Conservation (phyloP, 2,113 vertebrate genomes). For the Nestor notabilis region DNA sequence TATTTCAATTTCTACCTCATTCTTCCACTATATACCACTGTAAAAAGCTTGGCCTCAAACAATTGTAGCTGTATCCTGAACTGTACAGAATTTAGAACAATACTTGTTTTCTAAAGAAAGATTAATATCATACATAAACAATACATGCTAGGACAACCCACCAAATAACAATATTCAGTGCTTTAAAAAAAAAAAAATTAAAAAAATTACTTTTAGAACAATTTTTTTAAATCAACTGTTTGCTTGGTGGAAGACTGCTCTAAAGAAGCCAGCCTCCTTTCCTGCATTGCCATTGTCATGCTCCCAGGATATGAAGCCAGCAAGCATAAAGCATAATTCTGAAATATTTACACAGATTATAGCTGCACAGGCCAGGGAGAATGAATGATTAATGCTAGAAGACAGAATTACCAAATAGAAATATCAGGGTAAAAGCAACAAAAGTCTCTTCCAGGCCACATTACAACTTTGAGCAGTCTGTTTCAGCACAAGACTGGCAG, state of each 20-base stretch:
- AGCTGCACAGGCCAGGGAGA: neutral
- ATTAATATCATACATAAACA: neutral
- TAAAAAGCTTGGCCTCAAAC: neutral
- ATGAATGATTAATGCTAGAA: neutral
- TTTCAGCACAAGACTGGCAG: neutral
- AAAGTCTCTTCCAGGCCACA: neutral
- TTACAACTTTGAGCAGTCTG: neutral
- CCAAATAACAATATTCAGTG: neutral
- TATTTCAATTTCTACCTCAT: neutral
- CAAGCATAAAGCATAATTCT: neutral
- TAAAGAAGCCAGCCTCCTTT: neutral
- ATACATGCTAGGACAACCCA: neutral
- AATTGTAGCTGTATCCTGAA: neutral
- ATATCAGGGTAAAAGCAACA: neutral
- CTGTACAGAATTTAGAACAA: neutral
- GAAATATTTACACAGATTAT: neutral
- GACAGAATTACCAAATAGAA: neutral
- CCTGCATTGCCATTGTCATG: neutral
- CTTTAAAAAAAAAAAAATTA: neutral
- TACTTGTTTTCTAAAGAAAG: neutral
- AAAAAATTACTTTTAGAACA: neutral
- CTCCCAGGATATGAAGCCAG: neutral
- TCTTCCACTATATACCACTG: accelerated
- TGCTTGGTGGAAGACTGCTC: neutral
- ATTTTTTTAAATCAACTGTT: neutral